These are phyloP conservation scores for Drosophila nannoptera DNA, from an alignment of 1,140 invertebrate genomes.

Conservation along the genomic window DNA sequence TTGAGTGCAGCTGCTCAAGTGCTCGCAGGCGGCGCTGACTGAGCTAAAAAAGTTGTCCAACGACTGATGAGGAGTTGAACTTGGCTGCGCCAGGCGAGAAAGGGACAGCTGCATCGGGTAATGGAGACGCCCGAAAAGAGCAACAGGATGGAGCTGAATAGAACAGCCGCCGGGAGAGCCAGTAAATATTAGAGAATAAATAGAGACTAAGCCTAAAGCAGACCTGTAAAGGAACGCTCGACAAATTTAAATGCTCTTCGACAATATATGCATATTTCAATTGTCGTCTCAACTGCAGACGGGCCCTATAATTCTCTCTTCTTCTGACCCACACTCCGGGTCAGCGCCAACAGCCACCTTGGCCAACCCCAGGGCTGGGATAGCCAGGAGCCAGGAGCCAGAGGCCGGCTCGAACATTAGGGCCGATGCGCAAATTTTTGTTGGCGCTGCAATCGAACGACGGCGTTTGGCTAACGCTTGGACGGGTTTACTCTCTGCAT, in stretches of 20 bases:
- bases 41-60: neutral
- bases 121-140: neutral
- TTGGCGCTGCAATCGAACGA: neutral
- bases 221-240: neutral
- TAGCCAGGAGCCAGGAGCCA: no score
- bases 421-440: no score
- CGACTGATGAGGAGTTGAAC: constrained; percentile 4
- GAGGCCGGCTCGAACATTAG: no score
- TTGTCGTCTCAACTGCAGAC: no score
- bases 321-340: no score
- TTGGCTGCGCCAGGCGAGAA: no score
- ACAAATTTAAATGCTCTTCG: no score
- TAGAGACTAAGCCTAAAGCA: neutral
- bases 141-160: neutral
- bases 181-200: neutral
- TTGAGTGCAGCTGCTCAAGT: constrained; percentile 17
- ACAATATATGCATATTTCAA: no score
- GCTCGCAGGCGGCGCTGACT: neutral
- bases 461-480: neutral
- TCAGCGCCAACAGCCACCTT: no score
- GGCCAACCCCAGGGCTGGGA: no score
- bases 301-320: no score
- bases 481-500: neutral
- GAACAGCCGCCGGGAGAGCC: no score
- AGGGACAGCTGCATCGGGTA: neutral